These are phyloP conservation scores for Tricholaema leucomelas DNA, from an alignment of 2,113 vertebrate genomes.

Conservation along the genomic window DNA sequence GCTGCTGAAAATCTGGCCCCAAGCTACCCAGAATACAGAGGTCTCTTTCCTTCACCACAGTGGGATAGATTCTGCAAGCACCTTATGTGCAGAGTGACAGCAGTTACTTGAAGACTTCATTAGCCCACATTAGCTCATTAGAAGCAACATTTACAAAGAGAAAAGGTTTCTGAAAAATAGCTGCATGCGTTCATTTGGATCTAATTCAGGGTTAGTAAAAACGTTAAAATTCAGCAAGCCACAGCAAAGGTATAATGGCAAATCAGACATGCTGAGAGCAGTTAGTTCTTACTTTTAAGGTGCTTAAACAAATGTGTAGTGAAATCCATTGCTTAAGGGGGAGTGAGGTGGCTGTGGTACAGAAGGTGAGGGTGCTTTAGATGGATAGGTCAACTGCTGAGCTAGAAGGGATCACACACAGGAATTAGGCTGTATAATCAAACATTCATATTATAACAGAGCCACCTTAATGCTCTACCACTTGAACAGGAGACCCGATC, in stretches of 20 bases:
- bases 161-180: background rate
- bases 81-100: background rate
- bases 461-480: background rate
- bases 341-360: constrained; percentile 82
- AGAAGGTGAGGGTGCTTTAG: constrained; percentile 84
- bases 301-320: constrained; percentile 99
- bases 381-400: constrained; percentile 84
- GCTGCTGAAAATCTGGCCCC: constrained; percentile 45
- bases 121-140: constrained; percentile 15
- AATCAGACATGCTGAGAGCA: constrained; percentile 64
- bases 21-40: background rate
- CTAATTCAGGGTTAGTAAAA: constrained; percentile 8
- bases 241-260: constrained; percentile 42
- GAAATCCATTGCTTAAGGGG: constrained; percentile 94
- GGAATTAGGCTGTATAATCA: constrained; percentile 70
- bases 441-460: background rate
- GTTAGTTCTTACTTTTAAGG: constrained; percentile 89
- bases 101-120: background rate
- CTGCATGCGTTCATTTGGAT: constrained; percentile 9
- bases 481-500: background rate
- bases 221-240: constrained; percentile 12
- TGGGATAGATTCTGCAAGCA: background rate
- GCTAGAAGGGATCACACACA: constrained; percentile 84
- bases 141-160: background rate
- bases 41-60: background rate